These are phyloP conservation scores for Drepanosiphum platanoidis DNA, from an alignment of 2,888 invertebrate genomes.

Conservation along the genomic window DNA sequence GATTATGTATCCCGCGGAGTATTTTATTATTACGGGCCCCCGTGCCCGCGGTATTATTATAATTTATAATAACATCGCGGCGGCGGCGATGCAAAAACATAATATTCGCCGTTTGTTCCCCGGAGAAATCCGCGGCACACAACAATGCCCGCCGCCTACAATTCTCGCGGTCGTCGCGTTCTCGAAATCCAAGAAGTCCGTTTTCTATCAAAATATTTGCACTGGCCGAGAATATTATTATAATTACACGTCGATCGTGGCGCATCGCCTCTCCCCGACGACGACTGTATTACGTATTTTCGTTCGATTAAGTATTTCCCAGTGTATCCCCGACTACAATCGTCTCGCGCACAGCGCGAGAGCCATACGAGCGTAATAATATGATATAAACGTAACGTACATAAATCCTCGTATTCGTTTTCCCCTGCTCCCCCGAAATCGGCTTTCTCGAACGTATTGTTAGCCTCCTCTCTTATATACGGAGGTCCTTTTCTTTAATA, in stretches of 20 bases:
- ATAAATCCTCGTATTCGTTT: constrained; percentile 15
- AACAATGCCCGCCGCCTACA: not conserved
- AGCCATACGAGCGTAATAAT: constrained; percentile 1
- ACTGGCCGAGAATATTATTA: not conserved
- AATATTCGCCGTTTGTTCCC: not conserved
- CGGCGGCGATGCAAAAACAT: not conserved
- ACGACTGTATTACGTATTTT: constrained; percentile 28
- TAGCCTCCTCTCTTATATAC: too few relatives aligned
- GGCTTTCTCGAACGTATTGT: constrained; percentile 21
- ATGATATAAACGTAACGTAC: not conserved
- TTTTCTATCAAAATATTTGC: not conserved
- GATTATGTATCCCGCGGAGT: too few relatives aligned
- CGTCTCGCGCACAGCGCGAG: too few relatives aligned
- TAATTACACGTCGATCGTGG: not conserved
- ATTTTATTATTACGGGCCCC: too few relatives aligned
- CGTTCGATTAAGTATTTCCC: constrained; percentile 17
- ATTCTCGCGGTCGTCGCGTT: not conserved
- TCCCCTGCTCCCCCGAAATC: not conserved
- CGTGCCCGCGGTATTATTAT: too few relatives aligned
- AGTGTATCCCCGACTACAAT: not conserved
- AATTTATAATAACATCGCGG: too few relatives aligned
- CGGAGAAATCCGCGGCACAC: not conserved
- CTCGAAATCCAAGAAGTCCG: not conserved
- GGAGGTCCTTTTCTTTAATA: too few relatives aligned
- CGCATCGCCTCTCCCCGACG: too few relatives aligned